phyloP scores from a whole-genome alignment of 2,797 vertebrate genomes.

The Eptatretus atami region DNA sequence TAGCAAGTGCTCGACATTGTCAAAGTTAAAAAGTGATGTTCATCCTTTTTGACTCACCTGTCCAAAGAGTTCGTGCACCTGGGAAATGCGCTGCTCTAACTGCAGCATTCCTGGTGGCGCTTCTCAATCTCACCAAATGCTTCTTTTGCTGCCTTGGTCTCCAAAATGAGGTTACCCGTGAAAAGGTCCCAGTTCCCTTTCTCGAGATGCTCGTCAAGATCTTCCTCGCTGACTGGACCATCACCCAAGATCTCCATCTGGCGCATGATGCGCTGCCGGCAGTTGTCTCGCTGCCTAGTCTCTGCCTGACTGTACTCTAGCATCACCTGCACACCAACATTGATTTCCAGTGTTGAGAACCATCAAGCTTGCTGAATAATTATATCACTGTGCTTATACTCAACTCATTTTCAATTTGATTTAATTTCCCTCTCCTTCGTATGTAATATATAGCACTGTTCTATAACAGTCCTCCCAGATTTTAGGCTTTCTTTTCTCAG shows the following conservation, averaged over 20 bases:
- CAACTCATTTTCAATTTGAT: too few relatives aligned
- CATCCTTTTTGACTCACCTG: conserved; percentile 18
- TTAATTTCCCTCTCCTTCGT: too few relatives aligned
- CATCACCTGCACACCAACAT: conserved; percentile 16
- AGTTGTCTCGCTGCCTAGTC: conserved; percentile 52
- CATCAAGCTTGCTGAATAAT: too few relatives aligned
- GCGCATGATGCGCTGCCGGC: conserved; percentile 55
- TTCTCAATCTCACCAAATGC: conserved; percentile 61
- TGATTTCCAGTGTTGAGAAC: too few relatives aligned
- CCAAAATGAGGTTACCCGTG: conserved; percentile 34
- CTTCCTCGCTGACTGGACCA: conserved; percentile 39
- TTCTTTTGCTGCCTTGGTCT: conserved; percentile 45
- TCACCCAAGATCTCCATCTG: conserved; percentile 81
- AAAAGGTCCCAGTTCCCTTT: conserved; percentile 61
- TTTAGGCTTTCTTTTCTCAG: too few relatives aligned
- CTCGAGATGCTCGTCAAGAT: conserved; percentile 84
- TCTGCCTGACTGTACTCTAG: conserved; percentile 56
- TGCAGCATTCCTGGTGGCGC: conserved; percentile 58
- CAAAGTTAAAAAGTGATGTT: too few relatives aligned
- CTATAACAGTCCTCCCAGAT: too few relatives aligned
- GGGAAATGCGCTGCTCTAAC: conserved; percentile 39
- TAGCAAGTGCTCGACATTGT: too few relatives aligned
- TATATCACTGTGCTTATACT: too few relatives aligned
- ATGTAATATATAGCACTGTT: too few relatives aligned
- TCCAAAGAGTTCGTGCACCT: conserved; percentile 64